phyloP scores from a whole-genome alignment of 2,888 invertebrate species.

The Lycophotia porphyrea region DNA sequence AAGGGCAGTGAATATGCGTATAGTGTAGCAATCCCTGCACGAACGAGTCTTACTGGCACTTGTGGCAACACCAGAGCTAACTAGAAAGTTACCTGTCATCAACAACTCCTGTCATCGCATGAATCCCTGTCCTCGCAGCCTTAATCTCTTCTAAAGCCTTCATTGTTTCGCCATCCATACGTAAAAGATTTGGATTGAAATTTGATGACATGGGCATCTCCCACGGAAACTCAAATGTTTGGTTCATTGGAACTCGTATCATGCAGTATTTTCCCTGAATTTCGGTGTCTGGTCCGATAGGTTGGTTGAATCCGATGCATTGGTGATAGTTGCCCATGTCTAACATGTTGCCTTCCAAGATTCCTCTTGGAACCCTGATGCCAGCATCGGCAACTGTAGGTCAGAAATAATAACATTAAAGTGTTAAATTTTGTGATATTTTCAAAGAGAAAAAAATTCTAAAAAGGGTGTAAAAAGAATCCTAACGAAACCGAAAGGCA shows the following conservation, averaged over 20 bases:
- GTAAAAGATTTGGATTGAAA: conserved; percentile 56
- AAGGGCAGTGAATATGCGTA: neutral
- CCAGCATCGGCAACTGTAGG: conserved; percentile 74
- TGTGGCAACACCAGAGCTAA: neutral
- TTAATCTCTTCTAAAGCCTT: conserved; percentile 31
- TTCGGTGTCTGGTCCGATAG: conserved; percentile 45
- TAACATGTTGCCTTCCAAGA: conserved; percentile 67
- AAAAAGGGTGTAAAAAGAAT: too few relatives aligned
- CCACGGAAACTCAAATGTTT: conserved; percentile 58
- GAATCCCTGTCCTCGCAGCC: conserved; percentile 27
- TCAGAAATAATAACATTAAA: neutral
- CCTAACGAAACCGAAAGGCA: too few relatives aligned
- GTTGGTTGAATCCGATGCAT: conserved; percentile 70
- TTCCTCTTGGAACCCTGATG: conserved; percentile 70
- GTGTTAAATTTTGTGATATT: neutral
- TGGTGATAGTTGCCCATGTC: conserved; percentile 76
- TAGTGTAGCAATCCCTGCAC: neutral
- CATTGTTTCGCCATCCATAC: conserved; percentile 49
- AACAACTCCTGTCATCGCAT: conserved; percentile 46
- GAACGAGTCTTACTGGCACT: neutral
- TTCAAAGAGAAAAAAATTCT: too few relatives aligned
- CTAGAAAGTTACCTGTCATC: conserved; percentile 46
- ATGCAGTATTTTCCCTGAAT: conserved; percentile 78
- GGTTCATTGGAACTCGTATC: conserved; percentile 68
- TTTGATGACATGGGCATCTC: neutral